These are phyloP conservation scores for Agrotis exclamationis DNA, from an alignment of 2,888 invertebrate species.

Conservation along the genomic window DNA sequence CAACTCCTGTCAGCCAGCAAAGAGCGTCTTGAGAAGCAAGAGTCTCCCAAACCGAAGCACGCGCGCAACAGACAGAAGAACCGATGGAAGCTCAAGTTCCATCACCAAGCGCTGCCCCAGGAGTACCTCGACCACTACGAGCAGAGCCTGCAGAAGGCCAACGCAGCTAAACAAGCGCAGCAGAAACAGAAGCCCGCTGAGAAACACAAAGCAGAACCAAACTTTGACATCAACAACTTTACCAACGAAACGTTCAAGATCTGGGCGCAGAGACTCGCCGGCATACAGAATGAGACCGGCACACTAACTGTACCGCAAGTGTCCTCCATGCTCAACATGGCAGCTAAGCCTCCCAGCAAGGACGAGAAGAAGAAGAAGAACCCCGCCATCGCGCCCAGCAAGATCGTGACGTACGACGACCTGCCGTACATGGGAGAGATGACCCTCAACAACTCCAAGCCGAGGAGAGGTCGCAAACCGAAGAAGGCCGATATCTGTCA, in stretches of 20 bases:
- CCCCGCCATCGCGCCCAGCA: slow-evolving; percentile 84
- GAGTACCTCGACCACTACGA: slow-evolving; percentile 96
- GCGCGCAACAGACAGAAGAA: slow-evolving; percentile 91
- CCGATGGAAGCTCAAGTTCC: slow-evolving; percentile 94
- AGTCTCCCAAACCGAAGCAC: slow-evolving; percentile 81
- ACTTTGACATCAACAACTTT: slow-evolving; percentile 81
- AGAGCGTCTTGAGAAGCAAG: slow-evolving; percentile 80
- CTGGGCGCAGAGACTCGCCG: slow-evolving; percentile 94
- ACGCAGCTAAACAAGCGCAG: slow-evolving; percentile 80
- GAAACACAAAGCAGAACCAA: slow-evolving; percentile 83
- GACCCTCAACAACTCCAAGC: slow-evolving; percentile 96
- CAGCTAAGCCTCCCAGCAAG: slow-evolving; percentile 73
- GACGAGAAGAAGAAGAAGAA: slow-evolving; percentile 84
- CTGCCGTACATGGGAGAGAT: slow-evolving; percentile 98
- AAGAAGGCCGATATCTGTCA: slow-evolving; percentile 98
- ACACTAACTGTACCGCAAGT: slow-evolving; percentile 75
- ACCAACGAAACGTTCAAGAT: slow-evolving; percentile 93
- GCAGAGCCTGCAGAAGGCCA: slow-evolving; percentile 92
- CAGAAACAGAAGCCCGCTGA: slow-evolving; percentile 77
- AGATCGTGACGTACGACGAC: slow-evolving; percentile 94
- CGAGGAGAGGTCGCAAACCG: slow-evolving; percentile 96
- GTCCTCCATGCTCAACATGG: slow-evolving; percentile 73
- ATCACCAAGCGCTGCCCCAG: slow-evolving; percentile 95
- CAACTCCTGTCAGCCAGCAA: slow-evolving; percentile 86
- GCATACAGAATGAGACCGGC: slow-evolving; percentile 92